These are phyloP conservation scores for Oenanthe oenanthe DNA, from an alignment of 2,113 vertebrate species.

Conservation along the genomic window DNA sequence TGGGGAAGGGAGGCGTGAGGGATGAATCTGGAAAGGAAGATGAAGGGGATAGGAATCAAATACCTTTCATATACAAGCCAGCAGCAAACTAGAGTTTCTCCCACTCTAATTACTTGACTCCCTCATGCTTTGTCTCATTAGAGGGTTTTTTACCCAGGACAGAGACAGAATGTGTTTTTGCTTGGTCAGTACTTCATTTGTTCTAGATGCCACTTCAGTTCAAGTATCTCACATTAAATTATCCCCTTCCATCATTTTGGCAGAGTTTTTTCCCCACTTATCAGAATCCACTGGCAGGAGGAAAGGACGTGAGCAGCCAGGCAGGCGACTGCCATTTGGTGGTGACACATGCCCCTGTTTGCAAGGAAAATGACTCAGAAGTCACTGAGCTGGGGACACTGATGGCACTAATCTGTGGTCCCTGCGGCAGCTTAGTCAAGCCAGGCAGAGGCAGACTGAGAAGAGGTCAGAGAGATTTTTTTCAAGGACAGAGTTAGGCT, in stretches of 20 bases:
- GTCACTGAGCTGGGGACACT: neutral
- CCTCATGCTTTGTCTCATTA: conserved; percentile 23
- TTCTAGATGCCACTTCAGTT: conserved; percentile 18
- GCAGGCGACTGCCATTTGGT: neutral
- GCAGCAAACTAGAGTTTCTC: conserved; percentile 9
- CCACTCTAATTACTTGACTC: conserved; percentile 1
- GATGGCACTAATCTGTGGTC: neutral
- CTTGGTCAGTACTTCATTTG: neutral
- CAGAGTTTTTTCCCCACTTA: neutral
- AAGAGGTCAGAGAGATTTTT: neutral
- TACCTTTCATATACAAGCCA: neutral
- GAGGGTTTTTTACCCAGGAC: conserved; percentile 14
- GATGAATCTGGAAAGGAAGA: neutral
- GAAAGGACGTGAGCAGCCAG: neutral
- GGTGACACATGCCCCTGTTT: neutral
- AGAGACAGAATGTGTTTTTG: neutral
- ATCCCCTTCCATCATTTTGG: neutral
- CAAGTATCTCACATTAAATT: conserved; percentile 12
- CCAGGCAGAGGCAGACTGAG: neutral
- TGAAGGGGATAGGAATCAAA: neutral
- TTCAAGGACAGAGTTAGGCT: neutral
- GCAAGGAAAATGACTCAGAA: neutral
- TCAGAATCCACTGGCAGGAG: neutral
- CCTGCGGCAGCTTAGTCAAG: neutral
- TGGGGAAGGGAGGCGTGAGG: neutral